These are phyloP conservation scores for Biston stratarius DNA, from an alignment of 2,888 invertebrate species.

Conservation along the genomic window DNA sequence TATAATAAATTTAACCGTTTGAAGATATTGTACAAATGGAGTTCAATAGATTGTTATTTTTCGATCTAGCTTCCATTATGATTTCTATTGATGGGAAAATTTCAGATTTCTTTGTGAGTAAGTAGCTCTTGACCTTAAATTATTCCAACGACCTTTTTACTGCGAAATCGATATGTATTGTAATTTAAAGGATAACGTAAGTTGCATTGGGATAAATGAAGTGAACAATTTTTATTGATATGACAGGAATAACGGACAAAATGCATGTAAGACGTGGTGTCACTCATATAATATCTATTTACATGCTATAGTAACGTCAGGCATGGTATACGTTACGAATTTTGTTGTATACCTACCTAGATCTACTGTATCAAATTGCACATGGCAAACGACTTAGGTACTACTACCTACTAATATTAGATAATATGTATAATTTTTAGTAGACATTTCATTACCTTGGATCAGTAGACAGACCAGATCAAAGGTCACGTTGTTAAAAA, in stretches of 20 bases:
- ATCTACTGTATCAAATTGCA: too few relatives aligned
- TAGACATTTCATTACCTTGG: too few relatives aligned
- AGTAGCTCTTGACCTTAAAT: conserved; percentile 67
- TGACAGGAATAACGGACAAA: conserved; percentile 34
- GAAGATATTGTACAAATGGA: conserved; percentile 58
- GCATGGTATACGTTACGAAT: too few relatives aligned
- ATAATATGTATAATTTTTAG: too few relatives aligned
- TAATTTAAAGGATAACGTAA: conserved; percentile 42
- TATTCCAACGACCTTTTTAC: conserved; percentile 68
- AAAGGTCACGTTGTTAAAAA: too few relatives aligned
- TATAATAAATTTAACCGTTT: conserved; percentile 64
- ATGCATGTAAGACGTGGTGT: conserved; percentile 22
- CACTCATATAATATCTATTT: conserved; percentile 7
- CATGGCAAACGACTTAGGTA: too few relatives aligned
- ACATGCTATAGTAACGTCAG: too few relatives aligned
- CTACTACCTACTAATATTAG: too few relatives aligned
- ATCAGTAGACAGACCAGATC: too few relatives aligned
- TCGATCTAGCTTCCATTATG: conserved; percentile 78
- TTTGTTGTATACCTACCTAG: too few relatives aligned
- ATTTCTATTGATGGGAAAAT: conserved; percentile 74
- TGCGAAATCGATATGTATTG: conserved; percentile 60
- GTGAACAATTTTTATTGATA: conserved; percentile 26
- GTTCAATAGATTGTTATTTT: conserved; percentile 77
- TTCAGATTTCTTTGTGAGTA: conserved; percentile 55
- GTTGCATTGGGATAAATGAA: conserved; percentile 42